These are phyloP conservation scores for Anolis sagrei DNA, from an alignment of 2,113 vertebrate genomes.

Conservation along the genomic window DNA sequence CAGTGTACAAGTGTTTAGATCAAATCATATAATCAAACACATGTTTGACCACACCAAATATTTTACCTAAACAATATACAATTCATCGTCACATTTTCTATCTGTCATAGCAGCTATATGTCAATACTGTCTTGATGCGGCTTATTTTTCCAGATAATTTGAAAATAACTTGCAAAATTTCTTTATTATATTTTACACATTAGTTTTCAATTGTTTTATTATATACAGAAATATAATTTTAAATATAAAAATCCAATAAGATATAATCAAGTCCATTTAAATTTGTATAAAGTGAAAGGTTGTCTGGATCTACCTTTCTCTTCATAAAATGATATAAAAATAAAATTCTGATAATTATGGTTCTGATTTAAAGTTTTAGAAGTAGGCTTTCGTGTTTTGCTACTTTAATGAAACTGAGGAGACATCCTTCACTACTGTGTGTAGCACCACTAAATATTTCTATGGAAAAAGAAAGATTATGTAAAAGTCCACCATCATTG, in stretches of 20 bases:
- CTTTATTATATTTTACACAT: conserved; percentile 80
- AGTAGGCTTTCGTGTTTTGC: conserved; percentile 35
- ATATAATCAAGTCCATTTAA: conserved; percentile 63
- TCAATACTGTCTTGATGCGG: not conserved
- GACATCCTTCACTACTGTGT: not conserved
- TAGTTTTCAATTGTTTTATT: conserved; percentile 68
- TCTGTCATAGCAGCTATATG: not conserved
- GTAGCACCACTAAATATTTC: conserved; percentile 54
- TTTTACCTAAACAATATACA: not conserved
- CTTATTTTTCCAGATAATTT: not conserved
- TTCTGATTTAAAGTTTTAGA: conserved; percentile 76
- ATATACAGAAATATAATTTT: conserved; percentile 80
- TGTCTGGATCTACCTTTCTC: conserved; percentile 40
- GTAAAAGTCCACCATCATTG: not conserved
- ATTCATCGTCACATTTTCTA: not conserved
- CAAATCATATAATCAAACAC: too few relatives aligned
- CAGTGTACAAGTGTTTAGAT: too few relatives aligned
- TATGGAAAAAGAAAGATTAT: accelerated
- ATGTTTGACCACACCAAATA: not conserved
- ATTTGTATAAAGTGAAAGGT: conserved; percentile 63
- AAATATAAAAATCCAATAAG: conserved; percentile 73
- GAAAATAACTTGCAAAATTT: conserved; percentile 73
- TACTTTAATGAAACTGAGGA: conserved; percentile 26
- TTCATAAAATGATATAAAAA: conserved; percentile 79
- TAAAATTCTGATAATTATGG: conserved; percentile 75